Evolutionary conservation across 1,140 invertebrate species (phyloP).

Genomic region (Drosophila lini): DNA sequence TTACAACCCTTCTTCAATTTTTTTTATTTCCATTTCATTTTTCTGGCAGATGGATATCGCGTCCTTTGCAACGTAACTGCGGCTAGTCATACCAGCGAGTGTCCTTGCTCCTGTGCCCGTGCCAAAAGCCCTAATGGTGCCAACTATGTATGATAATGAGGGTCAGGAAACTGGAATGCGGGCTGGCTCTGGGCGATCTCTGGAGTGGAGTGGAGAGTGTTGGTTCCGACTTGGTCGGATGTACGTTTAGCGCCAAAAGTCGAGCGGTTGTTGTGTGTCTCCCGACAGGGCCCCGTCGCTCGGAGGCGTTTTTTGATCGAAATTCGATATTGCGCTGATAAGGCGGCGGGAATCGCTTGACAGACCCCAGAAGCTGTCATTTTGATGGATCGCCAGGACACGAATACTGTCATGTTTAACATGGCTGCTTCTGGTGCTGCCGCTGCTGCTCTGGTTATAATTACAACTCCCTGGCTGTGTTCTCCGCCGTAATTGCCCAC

Average conservation of each 20-base stretch:
- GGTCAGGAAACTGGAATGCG: slow-evolving; percentile 67
- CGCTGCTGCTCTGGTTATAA: slow-evolving; percentile 67
- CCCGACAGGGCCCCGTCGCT: slow-evolving; percentile 47
- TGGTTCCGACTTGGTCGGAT: slow-evolving; percentile 19
- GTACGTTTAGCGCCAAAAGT: slow-evolving; percentile 75
- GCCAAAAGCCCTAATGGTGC: slow-evolving; percentile 71
- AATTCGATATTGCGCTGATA: slow-evolving; percentile 84
- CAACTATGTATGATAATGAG: slow-evolving; percentile 79
- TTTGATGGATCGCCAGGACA: slow-evolving; percentile 78
- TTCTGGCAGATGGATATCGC: slow-evolving; percentile 65
- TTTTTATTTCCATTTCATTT: slow-evolving; percentile 30
- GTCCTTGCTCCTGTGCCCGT: slow-evolving; percentile 59
- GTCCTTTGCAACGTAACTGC: slow-evolving; percentile 21
- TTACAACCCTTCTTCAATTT: slow-evolving; percentile 47
- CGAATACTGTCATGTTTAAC: slow-evolving; percentile 79
- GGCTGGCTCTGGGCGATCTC: slow-evolving; percentile 25
- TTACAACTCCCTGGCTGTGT: slow-evolving; percentile 44
- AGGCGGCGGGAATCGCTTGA: slow-evolving; percentile 55
- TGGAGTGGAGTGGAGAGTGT: neutral
- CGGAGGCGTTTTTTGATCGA: slow-evolving; percentile 80
- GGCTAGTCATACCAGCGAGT: slow-evolving; percentile 43
- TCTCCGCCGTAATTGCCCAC: slow-evolving; percentile 34
- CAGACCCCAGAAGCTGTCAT: slow-evolving; percentile 69
- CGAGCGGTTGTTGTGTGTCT: slow-evolving; percentile 43
- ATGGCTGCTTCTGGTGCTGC: slow-evolving; percentile 40